Base-by-base conservation (phyloP, 92 coral and sea anemone species). In the Anthopleura xanthogrammica region DNA sequence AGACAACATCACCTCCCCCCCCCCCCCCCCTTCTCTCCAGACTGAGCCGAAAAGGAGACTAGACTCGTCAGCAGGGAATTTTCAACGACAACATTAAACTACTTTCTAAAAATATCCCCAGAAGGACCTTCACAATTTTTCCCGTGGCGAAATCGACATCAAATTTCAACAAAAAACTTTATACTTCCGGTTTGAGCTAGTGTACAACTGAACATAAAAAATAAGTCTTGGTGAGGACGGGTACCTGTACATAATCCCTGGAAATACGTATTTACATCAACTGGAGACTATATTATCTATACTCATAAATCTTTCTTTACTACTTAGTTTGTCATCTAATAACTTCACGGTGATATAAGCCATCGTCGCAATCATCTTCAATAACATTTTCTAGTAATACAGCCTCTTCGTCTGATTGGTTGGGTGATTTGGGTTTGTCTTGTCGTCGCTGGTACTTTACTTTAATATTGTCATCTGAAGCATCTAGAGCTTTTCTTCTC, bases 341-440 rank as follows among this genome's bases (percentile, higher is more conserved):
- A 10, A 88, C 20, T 57, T 90, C 93, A 22, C 93, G 72, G 56
- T 83, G 90, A 70, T 87, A 86, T 68, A 87, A 29, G 12, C 68
- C 89, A 20, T 90, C 93, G 3, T 90, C 93, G 41, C 77, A 83
- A 40, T 87, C 92, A 41, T 87, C 91, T 13, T 90, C 98, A 23
- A 41, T 80, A 39, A 79, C 78, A 79, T 92, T 82, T 46, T 95
- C 93, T 50, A 95, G 79, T 75, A 95, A 92, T 2, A 95, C 94
- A 10, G 94, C 98, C 57, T 90, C 97, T 72, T 96, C 99, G 42
- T 96, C 99, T 16, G 97, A 89, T 22, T 89, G 91, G 79, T 87
- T 88, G 41, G 88, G 60, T 50, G 89, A 80, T 2, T 88, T 90
- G 41, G 85, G 39, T 57, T 82, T 80, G 3, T 88, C 89, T 42